phyloP scores from a whole-genome alignment of 2,888 invertebrate genomes.

The Acanthococcus lagerstroemiae region DNA sequence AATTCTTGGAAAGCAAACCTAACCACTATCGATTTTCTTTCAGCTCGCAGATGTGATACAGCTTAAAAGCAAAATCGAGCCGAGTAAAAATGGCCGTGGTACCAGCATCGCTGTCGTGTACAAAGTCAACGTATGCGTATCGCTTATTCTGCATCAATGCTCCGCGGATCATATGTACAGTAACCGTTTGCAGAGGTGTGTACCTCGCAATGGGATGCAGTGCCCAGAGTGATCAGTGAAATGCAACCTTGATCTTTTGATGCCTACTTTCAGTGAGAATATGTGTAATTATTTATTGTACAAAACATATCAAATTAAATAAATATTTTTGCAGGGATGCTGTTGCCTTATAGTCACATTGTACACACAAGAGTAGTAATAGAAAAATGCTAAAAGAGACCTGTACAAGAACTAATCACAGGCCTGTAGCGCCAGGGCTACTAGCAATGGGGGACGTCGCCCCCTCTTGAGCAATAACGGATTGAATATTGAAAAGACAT shows the following conservation, averaged over 20 bases:
- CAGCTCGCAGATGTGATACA: conserved; percentile 30
- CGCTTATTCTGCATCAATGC: conserved; percentile 31
- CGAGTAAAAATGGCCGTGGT: neutral
- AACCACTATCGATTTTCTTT: neutral
- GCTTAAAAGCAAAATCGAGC: conserved; percentile 24
- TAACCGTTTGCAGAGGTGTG: conserved; percentile 25
- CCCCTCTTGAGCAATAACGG: too few species aligned
- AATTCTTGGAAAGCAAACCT: neutral
- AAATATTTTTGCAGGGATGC: conserved; percentile 8
- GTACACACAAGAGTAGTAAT: too few species aligned
- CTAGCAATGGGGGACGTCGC: too few species aligned
- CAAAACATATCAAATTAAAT: too few species aligned
- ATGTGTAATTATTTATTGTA: conserved; percentile 3
- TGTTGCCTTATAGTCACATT: too few species aligned
- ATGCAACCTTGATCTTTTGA: too few species aligned
- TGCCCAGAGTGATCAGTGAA: conserved; percentile 13
- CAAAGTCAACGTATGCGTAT: conserved; percentile 32
- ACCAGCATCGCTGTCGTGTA: conserved; percentile 25
- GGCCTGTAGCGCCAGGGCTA: too few species aligned
- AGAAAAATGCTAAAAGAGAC: too few species aligned
- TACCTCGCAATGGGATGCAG: neutral
- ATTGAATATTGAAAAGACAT: too few species aligned
- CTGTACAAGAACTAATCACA: too few species aligned
- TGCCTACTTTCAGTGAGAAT: neutral
- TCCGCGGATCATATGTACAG: conserved; percentile 22